Conservation (phyloP, 2,888 invertebrate genomes). For the Noctua pronuba region DNA sequence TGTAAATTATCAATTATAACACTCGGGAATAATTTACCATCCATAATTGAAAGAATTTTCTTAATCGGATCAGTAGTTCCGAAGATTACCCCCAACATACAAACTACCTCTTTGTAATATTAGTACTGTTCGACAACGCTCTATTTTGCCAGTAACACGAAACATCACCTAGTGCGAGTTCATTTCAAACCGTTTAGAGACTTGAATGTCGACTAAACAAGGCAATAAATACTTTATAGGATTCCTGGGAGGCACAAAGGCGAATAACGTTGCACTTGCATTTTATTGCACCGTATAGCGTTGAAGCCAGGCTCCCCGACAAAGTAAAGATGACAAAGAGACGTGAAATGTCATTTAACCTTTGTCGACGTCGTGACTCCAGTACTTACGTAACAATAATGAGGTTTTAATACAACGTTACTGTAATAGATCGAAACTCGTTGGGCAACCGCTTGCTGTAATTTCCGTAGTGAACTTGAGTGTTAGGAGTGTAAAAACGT, state of each 20-base stretch:
- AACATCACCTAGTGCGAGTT: slow-evolving; percentile 45
- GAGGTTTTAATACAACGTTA: slow-evolving; percentile 64
- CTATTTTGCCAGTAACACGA: background rate
- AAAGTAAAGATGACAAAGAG: slow-evolving; percentile 67
- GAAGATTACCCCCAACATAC: too few species aligned
- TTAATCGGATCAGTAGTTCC: too few species aligned
- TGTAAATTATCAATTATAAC: too few species aligned
- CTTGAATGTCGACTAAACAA: slow-evolving; percentile 67
- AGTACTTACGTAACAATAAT: slow-evolving; percentile 62
- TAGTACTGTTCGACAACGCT: background rate
- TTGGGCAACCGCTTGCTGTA: slow-evolving; percentile 43
- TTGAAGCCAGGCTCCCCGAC: slow-evolving; percentile 50
- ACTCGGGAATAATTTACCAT: too few species aligned
- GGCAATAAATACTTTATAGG: slow-evolving; percentile 69
- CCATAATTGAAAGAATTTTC: too few species aligned
- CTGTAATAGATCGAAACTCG: slow-evolving; percentile 56
- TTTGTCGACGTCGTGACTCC: slow-evolving; percentile 64
- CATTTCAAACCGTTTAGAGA: slow-evolving; percentile 59
- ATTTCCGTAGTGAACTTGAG: slow-evolving; percentile 41
- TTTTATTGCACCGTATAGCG: slow-evolving; percentile 63
- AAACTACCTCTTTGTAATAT: background rate
- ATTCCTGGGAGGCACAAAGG: slow-evolving; percentile 66
- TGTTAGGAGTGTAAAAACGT: slow-evolving; percentile 21
- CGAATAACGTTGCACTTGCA: slow-evolving; percentile 57
- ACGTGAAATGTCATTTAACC: slow-evolving; percentile 68